These are phyloP conservation scores for Sardina pilchardus DNA, from an alignment of 2,113 vertebrate genomes.

Conservation along the genomic window DNA sequence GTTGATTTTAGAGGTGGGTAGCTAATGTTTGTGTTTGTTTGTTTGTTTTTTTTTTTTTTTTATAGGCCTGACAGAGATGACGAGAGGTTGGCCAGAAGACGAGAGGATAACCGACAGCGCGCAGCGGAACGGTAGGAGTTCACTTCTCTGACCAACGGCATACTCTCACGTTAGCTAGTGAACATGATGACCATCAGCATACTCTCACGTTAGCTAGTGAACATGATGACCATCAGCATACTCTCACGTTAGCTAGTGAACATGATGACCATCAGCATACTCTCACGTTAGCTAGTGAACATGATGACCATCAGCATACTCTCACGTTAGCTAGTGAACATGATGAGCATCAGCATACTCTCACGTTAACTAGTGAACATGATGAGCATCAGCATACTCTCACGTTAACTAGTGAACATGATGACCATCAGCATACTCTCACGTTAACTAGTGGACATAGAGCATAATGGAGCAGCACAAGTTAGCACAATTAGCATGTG, in stretches of 20 bases:
- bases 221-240: too few species aligned
- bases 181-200: too few species aligned
- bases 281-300: too few species aligned
- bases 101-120: constrained; percentile 67
- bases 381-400: not conserved
- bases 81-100: constrained; percentile 59
- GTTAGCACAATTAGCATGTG: too few species aligned
- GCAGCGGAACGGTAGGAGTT: constrained; percentile 67
- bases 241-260: too few species aligned
- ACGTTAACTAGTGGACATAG: too few species aligned
- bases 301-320: not conserved
- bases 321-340: too few species aligned
- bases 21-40: constrained; percentile 4
- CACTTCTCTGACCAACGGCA: not conserved
- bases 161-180: not conserved
- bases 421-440: not conserved
- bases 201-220: not conserved
- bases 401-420: not conserved
- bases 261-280: too few species aligned
- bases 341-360: not conserved
- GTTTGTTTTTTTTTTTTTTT: constrained; percentile 30
- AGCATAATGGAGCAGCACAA: too few species aligned
- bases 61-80: constrained; percentile 67
- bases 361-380: too few species aligned
- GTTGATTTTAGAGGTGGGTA: not conserved